Evolutionary conservation across 2,888 invertebrate genomes (phyloP), one percentile per base, ranked within the genome.

Genomic region (Allacma fusca): DNA sequence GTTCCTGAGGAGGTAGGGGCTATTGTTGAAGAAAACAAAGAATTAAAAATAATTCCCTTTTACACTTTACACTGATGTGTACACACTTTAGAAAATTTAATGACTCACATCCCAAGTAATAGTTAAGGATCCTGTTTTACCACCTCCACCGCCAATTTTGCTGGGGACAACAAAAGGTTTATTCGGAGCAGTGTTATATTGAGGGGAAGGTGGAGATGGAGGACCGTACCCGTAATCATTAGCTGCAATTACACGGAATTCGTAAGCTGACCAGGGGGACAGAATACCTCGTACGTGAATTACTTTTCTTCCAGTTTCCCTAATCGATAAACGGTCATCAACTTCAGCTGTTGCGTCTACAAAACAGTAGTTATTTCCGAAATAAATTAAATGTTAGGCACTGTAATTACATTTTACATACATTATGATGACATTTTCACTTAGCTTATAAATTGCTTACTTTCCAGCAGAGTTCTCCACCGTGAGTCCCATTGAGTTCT

Each of bases 51-150:
- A n/a, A n/a, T n/a, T n/a, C n/a, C n/a, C n/a, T n/a, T n/a, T n/a
- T n/a, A n/a, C n/a, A n/a, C n/a, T n/a, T n/a, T n/a, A n/a, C 4
- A 34, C 4, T 34, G 34, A 7, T 34, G 34, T 34, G 5, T 34
- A 9, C 34, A 34, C 34, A 50, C 2, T 5, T 50, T 4, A 9
- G 50, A 50, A 13, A 50, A 50, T 19, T 16, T 50, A 12, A 62
- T 62, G 50, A 84, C 85, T 84, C 85, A 88, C 88, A 85, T 87
- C 89, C 97, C 97, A 98, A 0, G 91, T 93, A 73, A 98, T 95
- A 0, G 94, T 94, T 2, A 98, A 90, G 86, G 96, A 96, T 0
- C 97, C 97, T 80, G 96, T 95, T 87, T 97, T 97, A 16, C 97
- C 97, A 64, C 97, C 97, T 4, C 98, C 98, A 0, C 98, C 97